Evolutionary conservation across 1,140 invertebrate species (phyloP), one percentile per base, ranked within the genome.

Genomic region (Trichoplusia ni): DNA sequence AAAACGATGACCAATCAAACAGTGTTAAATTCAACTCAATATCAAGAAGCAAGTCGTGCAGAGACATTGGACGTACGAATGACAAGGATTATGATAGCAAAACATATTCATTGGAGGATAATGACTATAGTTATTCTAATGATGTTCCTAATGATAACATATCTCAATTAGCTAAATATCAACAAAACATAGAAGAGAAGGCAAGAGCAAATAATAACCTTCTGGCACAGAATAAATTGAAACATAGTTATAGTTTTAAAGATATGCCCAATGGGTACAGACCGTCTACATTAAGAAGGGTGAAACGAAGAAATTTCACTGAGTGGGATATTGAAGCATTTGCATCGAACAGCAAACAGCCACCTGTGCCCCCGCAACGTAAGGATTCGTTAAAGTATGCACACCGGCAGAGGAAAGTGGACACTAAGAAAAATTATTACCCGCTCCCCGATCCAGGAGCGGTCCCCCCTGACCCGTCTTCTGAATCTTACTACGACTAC

Each of bases 91-190:
- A 82, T 40, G 67, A 82, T 6, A 73, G 70, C 16, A 81, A 83
- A 64, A 75, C 69, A 46, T 88, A 85, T 64, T 74, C 77, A 13
- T 59, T 75, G 37, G 73, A 84, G 67, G 78, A 82, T 29, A 84
- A 73, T 66, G 74, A 67, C 25, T 76, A 79, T 40, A 77, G 73
- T 46, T 84, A 81, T 31, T 74, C 71, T 25, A 71, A 77, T 51
- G 79, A 80, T 69, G 75, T 76, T 73, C 67, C 81, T 58, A 83
- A 85, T 60, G 87, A 91, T 60, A 92, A 92, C 51, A 85, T 92
- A 81, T 93, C 92, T 42, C 91, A 91, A 19, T 79, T 93, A 73
- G 92, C 92, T 53, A 92, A 92, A 79, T 93, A 93, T 70, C 92
- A 93, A 84, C 91, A 92, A 82, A 91, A 92, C 40, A 90, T 93